phyloP scores from a whole-genome alignment of 2,113 vertebrate genomes.

The Crotalus helleri region DNA sequence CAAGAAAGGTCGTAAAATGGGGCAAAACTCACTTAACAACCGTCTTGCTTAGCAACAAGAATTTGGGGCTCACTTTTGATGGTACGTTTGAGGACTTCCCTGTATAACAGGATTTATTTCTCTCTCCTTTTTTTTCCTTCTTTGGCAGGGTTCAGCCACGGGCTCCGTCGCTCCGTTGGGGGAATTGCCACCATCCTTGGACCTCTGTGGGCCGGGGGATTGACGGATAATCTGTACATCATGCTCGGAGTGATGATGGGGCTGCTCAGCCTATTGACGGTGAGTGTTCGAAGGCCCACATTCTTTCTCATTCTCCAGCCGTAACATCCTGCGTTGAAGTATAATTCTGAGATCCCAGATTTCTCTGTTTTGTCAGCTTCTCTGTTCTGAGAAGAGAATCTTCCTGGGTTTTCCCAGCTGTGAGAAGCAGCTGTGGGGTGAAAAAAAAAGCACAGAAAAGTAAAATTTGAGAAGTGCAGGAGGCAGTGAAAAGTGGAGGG shows the following conservation, averaged over 20 bases:
- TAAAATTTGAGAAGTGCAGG: not conserved
- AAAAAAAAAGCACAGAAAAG: not conserved
- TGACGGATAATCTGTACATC: conserved; percentile 74
- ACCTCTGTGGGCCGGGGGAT: conserved; percentile 80
- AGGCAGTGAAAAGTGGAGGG: not conserved
- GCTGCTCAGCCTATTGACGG: conserved; percentile 73
- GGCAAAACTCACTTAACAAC: too few relatives aligned
- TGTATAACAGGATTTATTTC: not conserved
- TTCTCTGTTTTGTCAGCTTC: not conserved
- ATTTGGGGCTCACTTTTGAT: too few relatives aligned
- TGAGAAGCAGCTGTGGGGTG: not conserved
- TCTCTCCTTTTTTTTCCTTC: not conserved
- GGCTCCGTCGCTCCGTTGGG: conserved; percentile 79
- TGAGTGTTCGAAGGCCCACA: conserved; percentile 48
- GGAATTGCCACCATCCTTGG: conserved; percentile 82
- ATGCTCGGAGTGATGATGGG: conserved; percentile 82
- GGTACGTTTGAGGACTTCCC: too few relatives aligned
- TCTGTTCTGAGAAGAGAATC: not conserved
- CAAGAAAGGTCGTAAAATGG: too few relatives aligned
- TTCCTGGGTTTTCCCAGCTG: not conserved
- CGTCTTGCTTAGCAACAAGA: too few relatives aligned
- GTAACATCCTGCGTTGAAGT: not conserved
- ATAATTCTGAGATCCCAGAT: not conserved
- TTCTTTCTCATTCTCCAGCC: too few relatives aligned
- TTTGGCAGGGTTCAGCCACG: conserved; percentile 77